A percentile compares a stretch with the other conserved stretches of the same genome.
Conservation (phyloP, 2,797 vertebrate species). For the Sebastes matsubarae region DNA sequence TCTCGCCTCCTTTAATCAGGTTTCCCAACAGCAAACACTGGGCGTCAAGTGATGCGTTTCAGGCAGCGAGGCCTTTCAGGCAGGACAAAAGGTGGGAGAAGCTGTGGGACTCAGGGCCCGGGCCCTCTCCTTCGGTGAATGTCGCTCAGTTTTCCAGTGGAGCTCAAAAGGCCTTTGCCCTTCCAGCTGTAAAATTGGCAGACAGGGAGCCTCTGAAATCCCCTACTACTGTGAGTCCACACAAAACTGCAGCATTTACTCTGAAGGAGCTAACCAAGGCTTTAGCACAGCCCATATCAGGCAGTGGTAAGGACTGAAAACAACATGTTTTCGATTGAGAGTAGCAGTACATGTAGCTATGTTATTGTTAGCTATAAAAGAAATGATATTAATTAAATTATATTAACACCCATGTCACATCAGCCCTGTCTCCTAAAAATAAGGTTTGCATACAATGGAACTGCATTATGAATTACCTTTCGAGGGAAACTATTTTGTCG, state of each 20-base stretch:
- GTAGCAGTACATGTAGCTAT: background rate
- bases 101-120: conserved; percentile 74
- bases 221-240: conserved; percentile 69
- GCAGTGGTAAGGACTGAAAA: conserved; percentile 23
- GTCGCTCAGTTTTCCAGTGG: conserved; percentile 80
- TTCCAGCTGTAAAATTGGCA: conserved; percentile 85
- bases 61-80: conserved; percentile 80
- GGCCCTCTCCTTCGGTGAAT: conserved; percentile 75
- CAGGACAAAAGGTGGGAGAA: conserved; percentile 83
- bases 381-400: too few relatives aligned
- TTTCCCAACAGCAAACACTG: conserved; percentile 82
- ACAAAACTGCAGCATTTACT: conserved; percentile 77
- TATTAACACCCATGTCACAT: background rate
- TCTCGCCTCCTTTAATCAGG: conserved; percentile 82
- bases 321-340: background rate
- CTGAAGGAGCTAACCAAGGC: conserved; percentile 64
- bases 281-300: conserved; percentile 19
- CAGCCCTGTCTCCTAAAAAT: background rate
- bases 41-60: conserved; percentile 82
- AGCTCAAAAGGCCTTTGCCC: conserved; percentile 82
- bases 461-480: background rate
- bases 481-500: background rate
- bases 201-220: conserved; percentile 77
- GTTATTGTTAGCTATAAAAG: too few relatives aligned
- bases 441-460: fast-evolving